Conservation (phyloP, 2,888 invertebrate genomes). For the Drosophila nigricruria region DNA sequence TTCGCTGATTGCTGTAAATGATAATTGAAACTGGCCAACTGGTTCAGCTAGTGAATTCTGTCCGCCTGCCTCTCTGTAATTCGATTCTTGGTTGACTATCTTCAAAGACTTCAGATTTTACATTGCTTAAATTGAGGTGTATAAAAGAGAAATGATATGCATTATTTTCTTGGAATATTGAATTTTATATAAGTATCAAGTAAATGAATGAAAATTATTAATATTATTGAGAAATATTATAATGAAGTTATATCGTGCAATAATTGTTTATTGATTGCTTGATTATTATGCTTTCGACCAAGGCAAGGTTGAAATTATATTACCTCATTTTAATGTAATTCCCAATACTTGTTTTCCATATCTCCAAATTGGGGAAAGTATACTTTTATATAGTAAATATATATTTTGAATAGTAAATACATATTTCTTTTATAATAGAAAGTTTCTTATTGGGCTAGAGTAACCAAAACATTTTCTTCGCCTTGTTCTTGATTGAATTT, state of each 20-base stretch:
- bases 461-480: not conserved
- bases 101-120: not conserved
- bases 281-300: not conserved
- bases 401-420: no score
- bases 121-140: not conserved
- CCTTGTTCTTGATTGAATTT: not conserved
- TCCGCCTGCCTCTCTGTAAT: not conserved
- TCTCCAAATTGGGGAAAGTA: not conserved
- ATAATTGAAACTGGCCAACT: not conserved
- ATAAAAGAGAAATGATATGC: no score
- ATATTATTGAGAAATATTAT: no score
- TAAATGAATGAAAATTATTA: not conserved
- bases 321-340: no score
- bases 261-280: no score
- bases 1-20: constrained; percentile 26
- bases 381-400: no score
- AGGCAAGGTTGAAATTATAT: no score
- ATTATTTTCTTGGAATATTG: not conserved
- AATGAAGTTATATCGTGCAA: no score
- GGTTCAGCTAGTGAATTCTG: not conserved
- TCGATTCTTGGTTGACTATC: not conserved
- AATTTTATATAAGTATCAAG: not conserved
- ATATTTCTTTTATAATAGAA: not conserved
- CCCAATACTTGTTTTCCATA: no score
- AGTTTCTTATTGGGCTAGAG: not conserved